Base-by-base conservation (phyloP, 2,797 vertebrate species). In the Pipistrellus pipistrellus region DNA sequence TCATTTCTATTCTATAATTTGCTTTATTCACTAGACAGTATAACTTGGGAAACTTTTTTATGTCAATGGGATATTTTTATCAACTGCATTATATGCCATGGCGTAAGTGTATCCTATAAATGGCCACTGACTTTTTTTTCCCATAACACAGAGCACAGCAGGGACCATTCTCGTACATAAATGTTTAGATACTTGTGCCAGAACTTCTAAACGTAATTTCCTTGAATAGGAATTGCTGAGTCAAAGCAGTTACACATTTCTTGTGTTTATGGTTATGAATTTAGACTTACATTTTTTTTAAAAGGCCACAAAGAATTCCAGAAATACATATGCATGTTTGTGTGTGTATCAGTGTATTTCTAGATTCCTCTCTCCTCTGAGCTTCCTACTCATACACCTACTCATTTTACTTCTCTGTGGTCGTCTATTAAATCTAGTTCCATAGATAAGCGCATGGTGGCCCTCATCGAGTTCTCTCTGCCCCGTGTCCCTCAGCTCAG, bases 151-250 rank as follows among this genome's bases (percentile, higher is more conserved):
- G 57, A 68, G 44, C 59, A 46, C 0, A 7, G 71, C 6, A 21
- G 5, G 66, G 66, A 83, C 17, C 66, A n/a, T 69, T 80, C 38
- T 62, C 48, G 1, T 44, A 20, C 14, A 4, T 35, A 35, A 15
- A 27, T 59, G 38, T 92, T 51, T 59, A 55, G 51, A 51, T 38
- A 10, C 59, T 30, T 55, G 4, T 11, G 7, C 82, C 48, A 27
- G 41, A 86, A 59, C 62, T 80, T 68, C 27, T 73, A 81, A 82
- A 66, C 12, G 17, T 38, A 73, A 81, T 85, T 80, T 80, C 13
- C 48, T 94, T n/a, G 30, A 32, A 27, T n/a, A 55, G n/a, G n/a
- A 91, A 71, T 71, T 64, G 25, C 72, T 59, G 53, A 91, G 27
- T 88, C 73, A 69, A 53, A 59, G 10, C 44, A 48, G 7, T 84